A percentile compares a stretch with the other conserved stretches of the same genome.
These are phyloP conservation scores for Erebia aethiops DNA, from an alignment of 2,888 invertebrate genomes.

Conservation along the genomic window DNA sequence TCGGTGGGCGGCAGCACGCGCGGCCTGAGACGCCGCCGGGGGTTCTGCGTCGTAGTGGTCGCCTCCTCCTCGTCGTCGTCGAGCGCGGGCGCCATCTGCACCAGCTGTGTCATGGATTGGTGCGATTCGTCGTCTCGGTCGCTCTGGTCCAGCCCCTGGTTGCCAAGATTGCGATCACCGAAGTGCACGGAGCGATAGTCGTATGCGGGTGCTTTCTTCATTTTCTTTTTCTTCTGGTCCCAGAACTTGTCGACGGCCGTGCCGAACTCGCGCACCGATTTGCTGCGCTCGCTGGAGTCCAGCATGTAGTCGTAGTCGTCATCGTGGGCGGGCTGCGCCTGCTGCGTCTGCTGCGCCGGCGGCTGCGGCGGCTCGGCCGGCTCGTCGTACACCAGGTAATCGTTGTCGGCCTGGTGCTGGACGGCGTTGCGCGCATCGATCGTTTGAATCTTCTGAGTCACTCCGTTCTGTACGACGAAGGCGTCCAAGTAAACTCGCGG, in stretches of 20 bases:
- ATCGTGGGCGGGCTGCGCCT: constrained; percentile 42
- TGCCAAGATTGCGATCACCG: constrained; percentile 64
- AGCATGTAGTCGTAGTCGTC: constrained; percentile 72
- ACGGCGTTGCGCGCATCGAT: constrained; percentile 62
- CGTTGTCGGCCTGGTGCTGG: constrained; percentile 57
- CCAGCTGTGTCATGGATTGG: constrained; percentile 54
- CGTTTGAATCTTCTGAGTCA: constrained; percentile 66
- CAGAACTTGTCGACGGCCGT: constrained; percentile 73
- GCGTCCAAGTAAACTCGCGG: constrained; percentile 77
- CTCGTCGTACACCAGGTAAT: constrained; percentile 62
- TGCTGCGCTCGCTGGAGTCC: constrained; percentile 64
- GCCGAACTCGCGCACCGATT: constrained; percentile 66
- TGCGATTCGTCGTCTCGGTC: constrained; percentile 47
- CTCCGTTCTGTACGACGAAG: constrained; percentile 72
- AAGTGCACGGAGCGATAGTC: constrained; percentile 75
- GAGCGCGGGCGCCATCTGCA: constrained; percentile 50
- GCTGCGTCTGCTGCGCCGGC: constrained; percentile 47
- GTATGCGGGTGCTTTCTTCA: constrained; percentile 53
- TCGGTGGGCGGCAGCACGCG: constrained; percentile 77
- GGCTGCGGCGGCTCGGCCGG: constrained; percentile 50
- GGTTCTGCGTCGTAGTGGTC: constrained; percentile 76
- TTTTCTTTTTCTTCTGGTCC: constrained; percentile 60
- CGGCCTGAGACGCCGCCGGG: constrained; percentile 64
- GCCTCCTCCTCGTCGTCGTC: constrained; percentile 56
- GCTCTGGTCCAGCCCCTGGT: constrained; percentile 48